Conservation (phyloP, 2,113 vertebrate genomes). For the Saccopteryx bilineata region DNA sequence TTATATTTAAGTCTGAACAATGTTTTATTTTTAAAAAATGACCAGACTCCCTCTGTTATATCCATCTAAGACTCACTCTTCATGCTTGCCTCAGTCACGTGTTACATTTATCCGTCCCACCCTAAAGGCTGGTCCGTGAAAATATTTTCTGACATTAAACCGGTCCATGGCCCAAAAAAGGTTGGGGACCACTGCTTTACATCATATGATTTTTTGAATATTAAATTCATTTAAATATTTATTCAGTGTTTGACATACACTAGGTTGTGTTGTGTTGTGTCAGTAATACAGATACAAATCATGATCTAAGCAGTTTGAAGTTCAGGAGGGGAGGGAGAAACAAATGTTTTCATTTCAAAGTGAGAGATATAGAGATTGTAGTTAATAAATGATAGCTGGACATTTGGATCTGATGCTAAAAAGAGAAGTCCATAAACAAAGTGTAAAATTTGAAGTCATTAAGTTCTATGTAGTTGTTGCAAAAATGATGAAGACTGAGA, state of each 20-base stretch:
- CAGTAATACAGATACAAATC: neutral
- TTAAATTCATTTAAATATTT: constrained; percentile 26
- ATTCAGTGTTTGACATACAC: neutral
- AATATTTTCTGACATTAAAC: too few relatives aligned
- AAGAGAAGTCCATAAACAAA: neutral
- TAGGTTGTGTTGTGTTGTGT: neutral
- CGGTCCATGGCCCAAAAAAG: too few relatives aligned
- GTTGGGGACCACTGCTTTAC: too few relatives aligned
- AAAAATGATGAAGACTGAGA: neutral
- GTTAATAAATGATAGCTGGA: neutral
- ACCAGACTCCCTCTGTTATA: too few relatives aligned
- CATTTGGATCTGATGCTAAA: neutral
- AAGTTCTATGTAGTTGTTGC: neutral
- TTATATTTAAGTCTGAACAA: too few relatives aligned
- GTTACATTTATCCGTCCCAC: too few relatives aligned
- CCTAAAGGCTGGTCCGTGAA: too few relatives aligned
- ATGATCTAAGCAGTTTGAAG: neutral
- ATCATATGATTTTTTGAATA: neutral
- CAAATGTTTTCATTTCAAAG: neutral
- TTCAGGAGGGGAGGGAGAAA: neutral
- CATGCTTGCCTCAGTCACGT: too few relatives aligned
- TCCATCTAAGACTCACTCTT: too few relatives aligned
- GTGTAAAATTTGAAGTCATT: neutral
- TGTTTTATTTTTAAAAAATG: too few relatives aligned
- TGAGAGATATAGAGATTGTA: neutral